Evolutionary conservation across 2,113 vertebrate species (phyloP), one percentile per base, ranked within the genome.

Genomic region (Callithrix jacchus): DNA sequence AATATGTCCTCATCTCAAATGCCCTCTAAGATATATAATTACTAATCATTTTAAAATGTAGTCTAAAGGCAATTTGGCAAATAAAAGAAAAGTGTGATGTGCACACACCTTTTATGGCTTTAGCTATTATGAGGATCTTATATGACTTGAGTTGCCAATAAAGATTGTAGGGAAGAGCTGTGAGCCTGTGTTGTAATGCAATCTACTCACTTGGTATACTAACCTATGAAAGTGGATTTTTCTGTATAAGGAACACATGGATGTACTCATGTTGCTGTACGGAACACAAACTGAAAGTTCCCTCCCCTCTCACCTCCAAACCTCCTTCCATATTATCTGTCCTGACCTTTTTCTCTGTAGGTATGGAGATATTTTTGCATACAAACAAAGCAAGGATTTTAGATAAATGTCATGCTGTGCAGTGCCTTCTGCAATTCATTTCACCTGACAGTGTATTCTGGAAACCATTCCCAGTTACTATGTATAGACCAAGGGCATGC

Each of bases 401-500:
- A 68, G 47, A 37, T 23, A 64, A 58, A 54, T 18, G 8, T 10
- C 30, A 8, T 12, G 45, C 12, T 91, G 27, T 70, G 40, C 13
- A 54, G 3, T 42, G 21, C 3, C 0, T 42, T 58, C 49, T 91
- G 9, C 45, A 70, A 42, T 35, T 58, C 71, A 6, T 9, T 89
- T 82, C 37, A 52, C 10, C 54, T 80, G 25, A 1, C 14, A 25
- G n/a, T 9, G 3, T 61, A 25, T 27, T 52, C 49, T 37, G 45
- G 73, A 84, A 14, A 32, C 7, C 42, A 56, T 61, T 84, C 7
- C 13, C 54, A 1, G 0, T 49, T 32, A 8, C 40, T 74, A 14
- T 8, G 5, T 27, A 21, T 6, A 3, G 12, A 6, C 10, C 23
- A 12, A 8, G 8, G 0, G 21, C 9, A 0, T 87, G 73, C 9